Evolutionary conservation across 2,797 vertebrate genomes (phyloP), one percentile per base, ranked within the genome.

Genomic region (Enteromius anoplus): DNA sequence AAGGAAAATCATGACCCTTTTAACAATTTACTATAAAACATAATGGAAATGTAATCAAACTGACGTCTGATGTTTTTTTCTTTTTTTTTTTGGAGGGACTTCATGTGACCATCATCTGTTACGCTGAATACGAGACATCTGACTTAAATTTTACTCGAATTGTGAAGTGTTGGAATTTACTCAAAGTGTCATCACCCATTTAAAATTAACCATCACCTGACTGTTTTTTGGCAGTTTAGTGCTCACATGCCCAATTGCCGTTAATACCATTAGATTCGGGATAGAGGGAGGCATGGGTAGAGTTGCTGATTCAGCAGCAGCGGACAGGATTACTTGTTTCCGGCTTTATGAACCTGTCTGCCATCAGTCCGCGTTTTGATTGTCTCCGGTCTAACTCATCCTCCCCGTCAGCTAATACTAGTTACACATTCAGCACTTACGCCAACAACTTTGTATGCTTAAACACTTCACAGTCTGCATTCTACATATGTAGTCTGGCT

Each of bases 271-370:
- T 71, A 65, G 21, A 62, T 55, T 75, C 11, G 1, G 11, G 55
- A 65, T 66, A 23, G 51, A 69, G 84, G 60, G 58, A 68, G 86
- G 84, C 82, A 9, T 86, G 53, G 34, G 86, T 11, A 21, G 23
- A 87, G 86, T 70, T 88, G 86, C 89, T 87, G 81, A 60, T 87
- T 92, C 90, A 90, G 77, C 91, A 87, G 77, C 89, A 91, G 90
- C 88, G 69, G 86, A 88, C 92, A 86, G 90, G 87, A 93, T 94
- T 94, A 92, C 89, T 88, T 86, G 87, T 88, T 86, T 87, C 88
- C 82, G 84, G 89, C 82, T 78, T 80, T 85, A 89, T 88, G 88
- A 88, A 89, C 85, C 29, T 32, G 70, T 90, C 89, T 92, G 92
- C 93, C 91, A 92, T 92, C 90, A 93, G 84, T 93, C 87, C 91